Evolutionary conservation across 2,888 invertebrate genomes (phyloP).

Genomic region (Lasiommata megera): DNA sequence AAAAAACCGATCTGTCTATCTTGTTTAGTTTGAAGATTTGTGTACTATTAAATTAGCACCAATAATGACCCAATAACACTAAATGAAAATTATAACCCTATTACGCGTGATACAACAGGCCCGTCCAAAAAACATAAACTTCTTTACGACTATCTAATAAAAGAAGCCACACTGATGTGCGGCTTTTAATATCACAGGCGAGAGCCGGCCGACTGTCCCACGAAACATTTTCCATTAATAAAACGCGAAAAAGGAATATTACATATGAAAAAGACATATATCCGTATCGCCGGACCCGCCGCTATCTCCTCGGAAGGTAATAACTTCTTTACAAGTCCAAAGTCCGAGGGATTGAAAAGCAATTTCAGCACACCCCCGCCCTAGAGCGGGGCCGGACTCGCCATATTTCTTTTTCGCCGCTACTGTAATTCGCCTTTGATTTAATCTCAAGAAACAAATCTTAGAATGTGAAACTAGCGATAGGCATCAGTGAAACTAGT

Average conservation of each 20-base stretch:
- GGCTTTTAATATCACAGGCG: slow-evolving; percentile 74
- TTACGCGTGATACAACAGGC: slow-evolving; percentile 30
- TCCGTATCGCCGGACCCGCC: slow-evolving; percentile 80
- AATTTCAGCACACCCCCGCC: slow-evolving; percentile 81
- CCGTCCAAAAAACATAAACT: slow-evolving; percentile 54
- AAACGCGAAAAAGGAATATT: slow-evolving; percentile 82
- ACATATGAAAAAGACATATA: slow-evolving; percentile 82
- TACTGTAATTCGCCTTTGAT: slow-evolving; percentile 81
- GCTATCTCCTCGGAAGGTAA: slow-evolving; percentile 82
- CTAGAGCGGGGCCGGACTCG: slow-evolving; percentile 71
- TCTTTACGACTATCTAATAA: slow-evolving; percentile 70
- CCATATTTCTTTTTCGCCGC: slow-evolving; percentile 81
- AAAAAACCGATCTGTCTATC: neutral
- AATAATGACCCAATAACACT: slow-evolving; percentile 17
- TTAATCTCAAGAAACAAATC: slow-evolving; percentile 82
- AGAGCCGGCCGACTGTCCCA: slow-evolving; percentile 74
- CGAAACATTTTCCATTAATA: slow-evolving; percentile 82
- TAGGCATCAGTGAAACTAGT: slow-evolving; percentile 78
- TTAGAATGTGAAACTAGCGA: slow-evolving; percentile 81
- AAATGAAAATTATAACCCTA: slow-evolving; percentile 26
- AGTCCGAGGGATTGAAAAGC: slow-evolving; percentile 83
- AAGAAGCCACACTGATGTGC: slow-evolving; percentile 66
- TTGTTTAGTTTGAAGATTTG: neutral
- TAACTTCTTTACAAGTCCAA: slow-evolving; percentile 84
- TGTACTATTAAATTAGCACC: neutral